Base-by-base conservation (phyloP, 1,140 invertebrate genomes). In the Aricia agestis region DNA sequence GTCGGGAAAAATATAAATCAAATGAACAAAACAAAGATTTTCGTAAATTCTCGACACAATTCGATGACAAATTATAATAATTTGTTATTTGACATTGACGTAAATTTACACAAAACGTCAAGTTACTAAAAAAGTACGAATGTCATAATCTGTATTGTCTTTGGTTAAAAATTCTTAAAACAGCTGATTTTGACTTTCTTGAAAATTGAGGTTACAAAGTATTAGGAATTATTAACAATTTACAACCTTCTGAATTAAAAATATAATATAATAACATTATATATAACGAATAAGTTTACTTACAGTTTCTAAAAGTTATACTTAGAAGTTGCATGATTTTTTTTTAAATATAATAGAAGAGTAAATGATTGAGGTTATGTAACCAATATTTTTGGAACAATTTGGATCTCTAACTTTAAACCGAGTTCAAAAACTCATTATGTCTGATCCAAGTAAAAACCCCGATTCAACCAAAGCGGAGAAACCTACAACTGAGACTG, bases 311-410 rank as follows among this genome's bases (percentile, higher is more conserved):
- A 36, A 52, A 52, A 52, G 45, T 52, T 52, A 52, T 4, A 11
- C 13, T 52, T 15, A 15, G 9, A 10, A 13, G 45, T 52, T 11
- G 45, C 13, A 52, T 36, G 13, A 11, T 52, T 13, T 52, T 52
- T 5, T 52, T 13, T 52, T 52, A 10, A 52, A 13, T 52, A 9
- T 52, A 9, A 52, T 15, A 11, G 13, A 13, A 52, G 11, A 52
- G 13, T 52, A 52, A 52, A 15, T 52, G 45, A 11, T 68, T 57
- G 13, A 68, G 32, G 66, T 71, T 71, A 71, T 71, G 25, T 67
- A 71, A 71, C 66, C 25, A 2, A 6, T 17, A 31, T 45, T 17
- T 18, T 69, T 17, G 17, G 15, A 32, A 58, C 3, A 31, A n/a
- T 6, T 32, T 59, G 15, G 11, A 19, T 58, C 9, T 15, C 57